Evolutionary conservation across 2,113 vertebrate species (phyloP).

Genomic region (Centrocercus urophasianus): DNA sequence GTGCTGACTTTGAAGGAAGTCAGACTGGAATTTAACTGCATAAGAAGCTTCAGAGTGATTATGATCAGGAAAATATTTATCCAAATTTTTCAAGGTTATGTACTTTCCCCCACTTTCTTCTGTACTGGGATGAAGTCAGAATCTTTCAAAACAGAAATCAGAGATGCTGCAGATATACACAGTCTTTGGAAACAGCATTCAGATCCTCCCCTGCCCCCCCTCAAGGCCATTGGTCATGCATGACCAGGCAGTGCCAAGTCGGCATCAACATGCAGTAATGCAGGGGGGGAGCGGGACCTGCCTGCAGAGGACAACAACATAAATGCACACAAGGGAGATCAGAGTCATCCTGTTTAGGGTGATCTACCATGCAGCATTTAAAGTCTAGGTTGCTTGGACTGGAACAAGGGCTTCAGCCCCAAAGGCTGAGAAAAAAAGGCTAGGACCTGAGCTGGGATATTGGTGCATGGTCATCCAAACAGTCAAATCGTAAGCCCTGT

Average conservation of each 20-base stretch:
- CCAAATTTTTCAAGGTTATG: background rate
- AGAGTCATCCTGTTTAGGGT: background rate
- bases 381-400: background rate
- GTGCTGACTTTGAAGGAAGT: conserved; percentile 11
- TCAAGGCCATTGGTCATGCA: background rate
- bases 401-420: background rate
- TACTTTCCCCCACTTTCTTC: background rate
- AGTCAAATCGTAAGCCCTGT: background rate
- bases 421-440: background rate
- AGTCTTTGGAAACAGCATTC: background rate
- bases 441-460: background rate
- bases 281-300: background rate
- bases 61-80: background rate
- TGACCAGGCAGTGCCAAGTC: background rate
- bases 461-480: background rate
- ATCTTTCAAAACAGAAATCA: background rate
- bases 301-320: background rate
- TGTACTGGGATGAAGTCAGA: background rate
- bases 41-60: background rate
- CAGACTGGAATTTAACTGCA: background rate
- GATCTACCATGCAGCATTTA: background rate
- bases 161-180: background rate
- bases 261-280: background rate
- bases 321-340: background rate
- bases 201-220: background rate